Evolutionary conservation across 1,140 invertebrate genomes (phyloP).

Genomic region (Nasonia longicornis): DNA sequence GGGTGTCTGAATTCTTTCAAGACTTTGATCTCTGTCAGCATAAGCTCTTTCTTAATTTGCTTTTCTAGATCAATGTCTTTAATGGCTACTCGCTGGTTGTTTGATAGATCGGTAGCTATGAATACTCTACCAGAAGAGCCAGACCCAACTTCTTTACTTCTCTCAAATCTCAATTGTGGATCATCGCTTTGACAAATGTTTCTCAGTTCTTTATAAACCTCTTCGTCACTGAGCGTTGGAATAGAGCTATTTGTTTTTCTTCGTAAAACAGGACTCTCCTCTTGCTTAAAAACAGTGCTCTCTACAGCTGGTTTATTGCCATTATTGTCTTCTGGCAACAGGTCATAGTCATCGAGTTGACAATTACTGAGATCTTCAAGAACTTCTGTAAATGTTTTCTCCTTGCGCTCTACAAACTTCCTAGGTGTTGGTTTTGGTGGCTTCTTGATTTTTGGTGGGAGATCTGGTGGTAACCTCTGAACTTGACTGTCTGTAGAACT

Average conservation of each 20-base stretch:
- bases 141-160: slow-evolving; percentile 88
- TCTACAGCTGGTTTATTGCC: slow-evolving; percentile 48
- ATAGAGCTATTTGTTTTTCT: slow-evolving; percentile 68
- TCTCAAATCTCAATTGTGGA: slow-evolving; percentile 84
- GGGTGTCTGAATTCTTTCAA: slow-evolving; percentile 94
- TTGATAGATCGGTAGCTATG: slow-evolving; percentile 85
- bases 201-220: slow-evolving; percentile 85
- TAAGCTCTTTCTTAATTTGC: slow-evolving; percentile 94
- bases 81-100: slow-evolving; percentile 87
- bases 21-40: slow-evolving; percentile 95
- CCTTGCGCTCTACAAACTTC: slow-evolving; percentile 58
- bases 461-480: slow-evolving; percentile 53
- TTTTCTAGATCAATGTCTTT: slow-evolving; percentile 96
- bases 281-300: slow-evolving; percentile 49
- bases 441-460: slow-evolving; percentile 60
- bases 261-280: slow-evolving; percentile 63
- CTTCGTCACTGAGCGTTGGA: slow-evolving; percentile 79
- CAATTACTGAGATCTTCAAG: slow-evolving; percentile 60
- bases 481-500: slow-evolving; percentile 56
- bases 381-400: slow-evolving; percentile 69
- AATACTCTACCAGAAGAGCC: slow-evolving; percentile 93
- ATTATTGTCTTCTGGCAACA: slow-evolving; percentile 49
- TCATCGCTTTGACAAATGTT: slow-evolving; percentile 82
- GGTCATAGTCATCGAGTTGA: slow-evolving; percentile 51
- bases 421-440: slow-evolving; percentile 64